Evolutionary conservation across 2,888 invertebrate species (phyloP), one percentile per base, ranked within the genome.

Genomic region (Aromia moschata): DNA sequence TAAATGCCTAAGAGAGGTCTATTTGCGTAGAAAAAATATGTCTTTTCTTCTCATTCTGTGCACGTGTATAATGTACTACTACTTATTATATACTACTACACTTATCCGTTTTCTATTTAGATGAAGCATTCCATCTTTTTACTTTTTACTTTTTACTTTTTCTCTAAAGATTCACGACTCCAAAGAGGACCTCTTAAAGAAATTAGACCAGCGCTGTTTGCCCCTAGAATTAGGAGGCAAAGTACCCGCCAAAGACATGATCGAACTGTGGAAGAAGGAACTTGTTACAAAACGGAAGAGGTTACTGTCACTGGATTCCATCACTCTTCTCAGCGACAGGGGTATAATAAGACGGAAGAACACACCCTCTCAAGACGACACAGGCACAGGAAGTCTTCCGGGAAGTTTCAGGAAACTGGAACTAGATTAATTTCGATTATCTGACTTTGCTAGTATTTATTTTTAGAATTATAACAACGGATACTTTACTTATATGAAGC

Each of bases 161-260:
- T 3, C n/a, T 47, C 54, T 54, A 18, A 33, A 78, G 76, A 58
- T 77, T n/a, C 73, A 78, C 74, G 82, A 84, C 47, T 86, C 83
- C 54, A 69, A 86, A 2, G 84, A 85, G 46, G 85, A 87, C 7
- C 78, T 92, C 5, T 83, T 85, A 62, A 84, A 87, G 62, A 77
- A 82, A 45, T 77, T 92, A 1, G 87, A 89, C 67, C 71, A 82
- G 0, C 82, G 83, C 9, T 88, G 90, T 59, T 81, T 93, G 37
- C 93, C 93, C 0, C 82, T 85, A 17, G 87, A 87, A 69, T 87
- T 89, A 74, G 93, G 93, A 0, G 93, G 93, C 1, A 80, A 82
- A 2, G 85, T 91, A 70, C 86, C 90, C 5, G 81, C 87, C 75
- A 82, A 85, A 17, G 88, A 90, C 63, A 92, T 93, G 91, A 85